Base-by-base conservation (phyloP, 2,888 invertebrate species). In the Pterostichus madidus region DNA sequence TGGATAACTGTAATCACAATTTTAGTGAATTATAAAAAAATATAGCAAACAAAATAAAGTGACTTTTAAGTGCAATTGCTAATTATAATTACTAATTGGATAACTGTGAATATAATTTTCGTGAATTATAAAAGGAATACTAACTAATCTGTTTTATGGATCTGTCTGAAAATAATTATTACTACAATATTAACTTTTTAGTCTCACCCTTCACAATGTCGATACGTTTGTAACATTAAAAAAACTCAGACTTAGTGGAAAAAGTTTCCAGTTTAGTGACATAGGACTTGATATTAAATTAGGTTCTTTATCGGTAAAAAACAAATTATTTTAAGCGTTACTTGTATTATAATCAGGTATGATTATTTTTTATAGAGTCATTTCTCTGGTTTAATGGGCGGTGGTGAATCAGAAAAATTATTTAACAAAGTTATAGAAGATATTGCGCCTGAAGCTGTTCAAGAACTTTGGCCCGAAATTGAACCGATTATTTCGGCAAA, bases 381-480 rank as follows among this genome's bases (percentile, higher is more conserved):
- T 53, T 90, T 90, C 84, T 87, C 88, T 15, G 89, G 89, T 83
- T 85, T 90, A 31, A 89, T 90, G 89, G 87, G 88, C 49, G 88
- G 89, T 79, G 86, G 87, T 71, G 87, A 89, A 84, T 85, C 87
- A 6, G 89, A 89, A 13, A 87, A 87, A 5, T 85, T 90, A 61
- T 88, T 89, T 80, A 90, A 90, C 84, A 89, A 88, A 84, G 89
- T 89, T 0, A 88, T 90, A 80, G 88, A 89, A 17, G 86, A 86
- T 78, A 84, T 90, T 84, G 89, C 89, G 13, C 90, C 90, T 31
- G 88, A 89, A 85, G 90, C 89, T 35, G 84, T 90, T 39, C 88
- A 89, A 75, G 88, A 89, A 75, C 85, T 90, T n/a, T 90, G 90
- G 90, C 90, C 90, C 1, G 89, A 89, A 85, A 86, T 90, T 11